These are phyloP conservation scores for Scrobipalpa atriplicella DNA, from an alignment of 2,888 invertebrate species.

Conservation along the genomic window DNA sequence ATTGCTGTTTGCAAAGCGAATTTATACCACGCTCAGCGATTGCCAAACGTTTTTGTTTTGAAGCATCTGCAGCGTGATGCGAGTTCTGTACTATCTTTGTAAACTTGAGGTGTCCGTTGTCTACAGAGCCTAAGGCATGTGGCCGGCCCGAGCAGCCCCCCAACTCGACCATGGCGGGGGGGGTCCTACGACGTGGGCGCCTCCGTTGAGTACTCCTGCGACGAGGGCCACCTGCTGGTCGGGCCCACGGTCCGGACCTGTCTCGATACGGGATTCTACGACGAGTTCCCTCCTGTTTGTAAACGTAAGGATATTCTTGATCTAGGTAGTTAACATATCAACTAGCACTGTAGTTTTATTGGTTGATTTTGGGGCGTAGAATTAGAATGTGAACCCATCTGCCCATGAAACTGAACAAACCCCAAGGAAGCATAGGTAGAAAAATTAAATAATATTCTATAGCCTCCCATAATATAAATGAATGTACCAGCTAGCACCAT, in stretches of 20 bases:
- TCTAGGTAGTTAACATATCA: no score
- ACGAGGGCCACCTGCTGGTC: slow-evolving; percentile 92
- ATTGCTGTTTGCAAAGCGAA: background rate
- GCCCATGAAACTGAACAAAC: no score
- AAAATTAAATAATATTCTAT: no score
- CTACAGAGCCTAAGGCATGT: slow-evolving; percentile 92
- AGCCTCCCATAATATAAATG: no score
- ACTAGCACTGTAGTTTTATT: no score
- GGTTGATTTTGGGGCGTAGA: background rate
- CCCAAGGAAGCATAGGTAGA: no score
- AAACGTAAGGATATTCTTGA: slow-evolving; percentile 89
- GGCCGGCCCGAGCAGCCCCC: slow-evolving; percentile 96
- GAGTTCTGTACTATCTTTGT: background rate
- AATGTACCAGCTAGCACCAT: no score
- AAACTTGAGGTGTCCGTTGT: slow-evolving; percentile 20
- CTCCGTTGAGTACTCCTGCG: slow-evolving; percentile 92
- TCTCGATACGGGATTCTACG: slow-evolving; percentile 95
- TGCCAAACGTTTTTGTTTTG: background rate
- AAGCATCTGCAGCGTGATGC: background rate
- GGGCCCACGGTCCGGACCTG: slow-evolving; percentile 93
- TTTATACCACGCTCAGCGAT: background rate
- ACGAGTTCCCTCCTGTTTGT: slow-evolving; percentile 96
- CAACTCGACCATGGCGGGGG: slow-evolving; percentile 93
- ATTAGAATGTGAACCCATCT: no score
- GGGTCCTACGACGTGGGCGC: slow-evolving; percentile 91